A percentile compares a stretch with the other conserved stretches of the same genome.
These are phyloP conservation scores for Nothoprocta pentlandii DNA, from an alignment of 2,113 vertebrate genomes.

Conservation along the genomic window DNA sequence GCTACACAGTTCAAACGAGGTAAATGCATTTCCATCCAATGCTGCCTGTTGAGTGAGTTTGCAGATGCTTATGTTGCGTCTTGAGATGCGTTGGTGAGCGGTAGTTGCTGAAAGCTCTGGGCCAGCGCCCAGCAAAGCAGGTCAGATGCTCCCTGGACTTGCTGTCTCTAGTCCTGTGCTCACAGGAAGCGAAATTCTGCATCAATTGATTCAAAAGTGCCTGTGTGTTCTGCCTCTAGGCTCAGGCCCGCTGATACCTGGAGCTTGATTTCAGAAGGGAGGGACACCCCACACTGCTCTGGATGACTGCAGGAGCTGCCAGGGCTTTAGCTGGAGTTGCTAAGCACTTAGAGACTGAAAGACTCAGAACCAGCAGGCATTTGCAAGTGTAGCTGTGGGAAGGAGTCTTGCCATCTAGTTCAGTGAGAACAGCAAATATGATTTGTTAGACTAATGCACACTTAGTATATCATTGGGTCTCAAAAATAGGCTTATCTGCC, in stretches of 20 bases:
- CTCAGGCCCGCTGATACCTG: not conserved
- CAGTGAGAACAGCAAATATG: not conserved
- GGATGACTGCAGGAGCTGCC: not conserved
- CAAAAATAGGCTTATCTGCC: conserved; percentile 22
- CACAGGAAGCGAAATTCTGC: not conserved
- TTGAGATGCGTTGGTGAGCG: not conserved
- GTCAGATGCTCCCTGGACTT: not conserved
- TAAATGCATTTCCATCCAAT: not conserved
- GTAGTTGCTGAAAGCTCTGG: not conserved
- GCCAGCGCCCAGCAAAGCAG: not conserved
- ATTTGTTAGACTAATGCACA: conserved; percentile 9
- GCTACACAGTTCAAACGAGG: not conserved
- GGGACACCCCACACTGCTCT: not conserved
- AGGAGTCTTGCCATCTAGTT: not conserved
- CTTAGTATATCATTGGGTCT: conserved; percentile 16
- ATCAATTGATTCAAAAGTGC: not conserved
- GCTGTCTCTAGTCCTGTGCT: not conserved
- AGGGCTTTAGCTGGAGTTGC: not conserved
- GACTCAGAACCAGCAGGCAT: not conserved
- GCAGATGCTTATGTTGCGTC: not conserved
- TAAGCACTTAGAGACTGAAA: not conserved
- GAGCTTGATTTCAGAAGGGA: not conserved
- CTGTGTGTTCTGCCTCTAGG: not conserved
- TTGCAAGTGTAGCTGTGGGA: not conserved
- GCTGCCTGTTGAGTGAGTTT: not conserved